Evolutionary conservation across 2,797 vertebrate genomes (phyloP), one percentile per base, ranked within the genome.

Genomic region (Florisuga fusca): DNA sequence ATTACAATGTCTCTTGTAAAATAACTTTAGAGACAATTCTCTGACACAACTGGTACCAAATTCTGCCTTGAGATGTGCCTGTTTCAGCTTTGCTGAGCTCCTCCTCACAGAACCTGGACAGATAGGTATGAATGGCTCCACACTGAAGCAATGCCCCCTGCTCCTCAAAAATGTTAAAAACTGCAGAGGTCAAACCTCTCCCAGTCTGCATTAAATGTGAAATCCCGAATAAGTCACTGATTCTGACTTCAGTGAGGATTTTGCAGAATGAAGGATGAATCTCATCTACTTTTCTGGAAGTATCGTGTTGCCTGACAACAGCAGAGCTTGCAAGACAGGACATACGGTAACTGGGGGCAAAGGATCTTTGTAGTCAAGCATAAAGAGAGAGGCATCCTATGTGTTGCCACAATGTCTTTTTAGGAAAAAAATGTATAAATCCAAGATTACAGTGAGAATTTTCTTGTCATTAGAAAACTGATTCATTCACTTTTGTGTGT

Each of bases 1-100:
- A 93, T 92, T 94, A 87, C 62, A 38, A 41, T 77, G 67, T 90
- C 72, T 94, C 50, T 74, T 54, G 53, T 66, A 93, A 92, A 93
- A 76, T 67, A 71, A 83, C 57, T 78, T 94, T 68, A 68, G 46
- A 82, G 61, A 50, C 0, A 0, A 53, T 80, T 84, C 51, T 33
- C 50, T 84, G 76, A 33, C 62, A 82, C 26, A 76, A 17, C 18
- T 74, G 51, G 6, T 51, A 64, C 41, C 15, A 64, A 54, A 61
- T 77, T 81, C 46, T 94, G 54, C 73, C 46, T 90, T 74, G 73
- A 91, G 68, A 89, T 1, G 0, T 45, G 36, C 36, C 58, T 67
- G n/a, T 58, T 62, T 23, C 18, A 77, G 12, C 43, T 80, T 67
- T 33, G 41, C 38, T 61, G 23, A 83, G 54, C 50, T 63, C 9